Evolutionary conservation across 2,888 invertebrate genomes (phyloP).

Genomic region (Ophion costatus): DNA sequence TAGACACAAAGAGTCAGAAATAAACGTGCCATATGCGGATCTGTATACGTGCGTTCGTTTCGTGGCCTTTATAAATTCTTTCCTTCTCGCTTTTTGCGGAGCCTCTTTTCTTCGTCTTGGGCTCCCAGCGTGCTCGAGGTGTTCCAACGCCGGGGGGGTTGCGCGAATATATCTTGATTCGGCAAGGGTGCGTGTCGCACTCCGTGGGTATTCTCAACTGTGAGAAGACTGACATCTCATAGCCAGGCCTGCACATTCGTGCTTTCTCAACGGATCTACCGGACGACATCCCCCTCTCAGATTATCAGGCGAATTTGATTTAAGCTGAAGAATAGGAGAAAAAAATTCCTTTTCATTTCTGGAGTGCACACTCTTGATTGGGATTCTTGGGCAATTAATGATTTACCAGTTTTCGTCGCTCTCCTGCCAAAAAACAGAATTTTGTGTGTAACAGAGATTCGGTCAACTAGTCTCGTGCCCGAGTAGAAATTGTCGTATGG

Average conservation of each 20-base stretch:
- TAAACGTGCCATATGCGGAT: constrained; percentile 43
- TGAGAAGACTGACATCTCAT: constrained; percentile 32
- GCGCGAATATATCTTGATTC: constrained; percentile 62
- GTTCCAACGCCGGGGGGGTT: constrained; percentile 39
- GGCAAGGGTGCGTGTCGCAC: constrained; percentile 54
- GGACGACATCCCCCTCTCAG: constrained; percentile 41
- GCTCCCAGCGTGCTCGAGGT: constrained; percentile 39
- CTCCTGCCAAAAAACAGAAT: too few relatives aligned
- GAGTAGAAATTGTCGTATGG: too few relatives aligned
- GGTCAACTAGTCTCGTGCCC: too few relatives aligned
- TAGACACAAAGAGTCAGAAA: constrained; percentile 43
- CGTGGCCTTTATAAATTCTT: constrained; percentile 30
- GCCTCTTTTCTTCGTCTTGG: constrained; percentile 12
- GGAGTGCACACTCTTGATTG: too few relatives aligned
- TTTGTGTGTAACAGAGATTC: too few relatives aligned
- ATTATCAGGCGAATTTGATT: constrained; percentile 13
- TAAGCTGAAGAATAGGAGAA: neutral
- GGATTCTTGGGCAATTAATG: too few relatives aligned
- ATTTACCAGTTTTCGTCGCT: too few relatives aligned
- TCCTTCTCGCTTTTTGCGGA: constrained; percentile 9
- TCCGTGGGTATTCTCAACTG: constrained; percentile 1
- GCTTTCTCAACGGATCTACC: constrained; percentile 58
- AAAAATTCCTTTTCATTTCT: neutral
- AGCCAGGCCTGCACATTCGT: constrained; percentile 4
- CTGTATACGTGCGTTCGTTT: constrained; percentile 1